Percentiles rank a stretch among this genome's conserved stretches.
Conservation (phyloP, 2,888 invertebrate genomes). For the Leucophora obtusa region DNA sequence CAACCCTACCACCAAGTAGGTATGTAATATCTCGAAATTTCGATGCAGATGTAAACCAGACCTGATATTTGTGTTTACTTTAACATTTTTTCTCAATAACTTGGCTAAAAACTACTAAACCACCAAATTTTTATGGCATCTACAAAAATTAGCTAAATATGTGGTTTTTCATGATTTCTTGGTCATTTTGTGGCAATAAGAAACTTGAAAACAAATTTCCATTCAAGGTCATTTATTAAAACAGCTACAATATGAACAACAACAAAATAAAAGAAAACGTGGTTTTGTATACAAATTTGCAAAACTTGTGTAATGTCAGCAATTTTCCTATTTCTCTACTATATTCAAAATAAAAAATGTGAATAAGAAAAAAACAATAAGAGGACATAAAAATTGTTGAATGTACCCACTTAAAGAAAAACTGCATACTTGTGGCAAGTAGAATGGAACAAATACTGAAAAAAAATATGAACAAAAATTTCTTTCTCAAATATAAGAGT, state of each 20-base stretch:
- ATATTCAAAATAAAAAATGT: not conserved
- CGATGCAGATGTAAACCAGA: too few species aligned
- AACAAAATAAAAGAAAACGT: not conserved
- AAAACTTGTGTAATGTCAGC: not conserved
- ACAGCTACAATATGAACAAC: too few species aligned
- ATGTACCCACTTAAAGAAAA: not conserved
- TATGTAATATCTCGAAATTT: too few species aligned
- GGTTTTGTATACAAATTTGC: not conserved
- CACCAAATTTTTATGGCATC: too few species aligned
- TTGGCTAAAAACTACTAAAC: too few species aligned
- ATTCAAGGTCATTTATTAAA: not conserved
- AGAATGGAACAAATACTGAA: not conserved
- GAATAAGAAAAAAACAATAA: not conserved
- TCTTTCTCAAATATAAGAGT: not conserved
- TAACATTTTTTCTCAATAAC: too few species aligned
- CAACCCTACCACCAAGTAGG: too few species aligned
- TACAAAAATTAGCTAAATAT: not conserved
- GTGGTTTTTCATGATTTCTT: not conserved
- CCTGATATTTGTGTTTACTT: too few species aligned
- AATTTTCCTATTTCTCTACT: not conserved
- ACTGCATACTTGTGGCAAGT: constrained; percentile 8
- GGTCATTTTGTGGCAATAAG: too few species aligned
- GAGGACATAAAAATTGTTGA: not conserved
- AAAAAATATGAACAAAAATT: not conserved
- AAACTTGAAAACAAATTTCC: not conserved